Evolutionary conservation across 2,113 vertebrate species (phyloP).

Genomic region (Prochilodus magdalenae): DNA sequence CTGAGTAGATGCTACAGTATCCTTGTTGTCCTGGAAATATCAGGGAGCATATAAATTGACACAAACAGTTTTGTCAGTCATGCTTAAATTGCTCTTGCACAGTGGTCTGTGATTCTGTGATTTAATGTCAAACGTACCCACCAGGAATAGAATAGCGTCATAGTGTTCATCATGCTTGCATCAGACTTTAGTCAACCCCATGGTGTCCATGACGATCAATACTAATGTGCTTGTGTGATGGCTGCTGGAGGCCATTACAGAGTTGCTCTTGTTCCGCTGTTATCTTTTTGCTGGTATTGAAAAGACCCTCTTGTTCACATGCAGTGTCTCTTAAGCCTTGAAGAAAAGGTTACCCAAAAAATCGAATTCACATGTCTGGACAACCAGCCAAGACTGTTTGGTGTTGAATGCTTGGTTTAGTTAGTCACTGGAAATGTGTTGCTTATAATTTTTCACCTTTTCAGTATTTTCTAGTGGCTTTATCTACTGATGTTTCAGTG

Average conservation of each 20-base stretch:
- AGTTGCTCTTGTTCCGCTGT: background rate
- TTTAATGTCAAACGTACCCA: background rate
- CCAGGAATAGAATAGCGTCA: constrained; percentile 28
- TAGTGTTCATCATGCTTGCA: constrained; percentile 15
- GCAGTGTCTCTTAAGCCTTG: background rate
- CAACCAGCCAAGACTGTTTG: too few relatives aligned
- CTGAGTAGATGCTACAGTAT: too few relatives aligned
- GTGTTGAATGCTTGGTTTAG: too few relatives aligned
- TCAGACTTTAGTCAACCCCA: constrained; percentile 15
- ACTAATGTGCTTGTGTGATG: constrained; percentile 40
- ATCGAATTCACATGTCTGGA: background rate
- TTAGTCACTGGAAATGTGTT: too few relatives aligned
- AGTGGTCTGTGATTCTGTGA: background rate
- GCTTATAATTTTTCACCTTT: too few relatives aligned
- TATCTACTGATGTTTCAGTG: too few relatives aligned
- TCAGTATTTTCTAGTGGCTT: too few relatives aligned
- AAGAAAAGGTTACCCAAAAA: background rate
- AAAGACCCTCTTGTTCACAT: background rate
- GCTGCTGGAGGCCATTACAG: constrained; percentile 53
- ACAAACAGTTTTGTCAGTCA: background rate
- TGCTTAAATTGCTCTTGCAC: background rate
- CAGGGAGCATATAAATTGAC: too few relatives aligned
- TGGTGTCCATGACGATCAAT: constrained; percentile 50
- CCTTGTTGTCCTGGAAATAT: too few relatives aligned
- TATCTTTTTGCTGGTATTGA: constrained; percentile 23